phyloP scores from a whole-genome alignment of 2,888 invertebrate species.

The Anorthoa munda region DNA sequence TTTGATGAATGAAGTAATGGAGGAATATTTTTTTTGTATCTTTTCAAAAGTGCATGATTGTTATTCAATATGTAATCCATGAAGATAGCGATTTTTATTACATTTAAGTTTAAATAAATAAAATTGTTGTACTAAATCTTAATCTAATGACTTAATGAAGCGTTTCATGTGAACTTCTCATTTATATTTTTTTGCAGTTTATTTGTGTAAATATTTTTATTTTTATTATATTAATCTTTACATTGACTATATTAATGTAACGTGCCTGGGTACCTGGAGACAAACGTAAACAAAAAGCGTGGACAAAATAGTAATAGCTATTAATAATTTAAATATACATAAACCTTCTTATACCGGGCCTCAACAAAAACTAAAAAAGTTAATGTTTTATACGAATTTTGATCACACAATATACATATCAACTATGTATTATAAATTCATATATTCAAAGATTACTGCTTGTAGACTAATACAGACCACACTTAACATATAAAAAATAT shows the following conservation, averaged over 20 bases:
- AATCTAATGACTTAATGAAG: slow-evolving; percentile 57
- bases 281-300: slow-evolving; percentile 54
- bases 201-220: slow-evolving; percentile 32
- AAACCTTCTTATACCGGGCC: slow-evolving; percentile 30
- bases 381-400: slow-evolving; percentile 38
- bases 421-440: slow-evolving; percentile 34
- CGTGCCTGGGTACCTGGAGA: slow-evolving; percentile 68
- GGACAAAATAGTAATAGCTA: slow-evolving; percentile 39
- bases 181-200: slow-evolving; percentile 32
- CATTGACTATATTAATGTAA: slow-evolving; percentile 62
- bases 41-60: slow-evolving; percentile 8
- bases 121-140: slow-evolving; percentile 56
- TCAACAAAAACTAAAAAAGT: slow-evolving; percentile 46
- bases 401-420: slow-evolving; percentile 42
- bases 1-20: slow-evolving; percentile 4
- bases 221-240: slow-evolving; percentile 26
- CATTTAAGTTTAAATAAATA: slow-evolving; percentile 49
- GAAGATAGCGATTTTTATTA: slow-evolving; percentile 20
- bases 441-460: slow-evolving; percentile 45
- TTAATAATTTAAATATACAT: slow-evolving; percentile 58
- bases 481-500: slow-evolving; percentile 60
- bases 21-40: neutral
- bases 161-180: slow-evolving; percentile 24
- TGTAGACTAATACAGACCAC: slow-evolving; percentile 50
- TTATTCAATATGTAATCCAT: neutral